Evolutionary conservation across 2,113 vertebrate species (phyloP).

Genomic region (Acrocephalus kingi): DNA sequence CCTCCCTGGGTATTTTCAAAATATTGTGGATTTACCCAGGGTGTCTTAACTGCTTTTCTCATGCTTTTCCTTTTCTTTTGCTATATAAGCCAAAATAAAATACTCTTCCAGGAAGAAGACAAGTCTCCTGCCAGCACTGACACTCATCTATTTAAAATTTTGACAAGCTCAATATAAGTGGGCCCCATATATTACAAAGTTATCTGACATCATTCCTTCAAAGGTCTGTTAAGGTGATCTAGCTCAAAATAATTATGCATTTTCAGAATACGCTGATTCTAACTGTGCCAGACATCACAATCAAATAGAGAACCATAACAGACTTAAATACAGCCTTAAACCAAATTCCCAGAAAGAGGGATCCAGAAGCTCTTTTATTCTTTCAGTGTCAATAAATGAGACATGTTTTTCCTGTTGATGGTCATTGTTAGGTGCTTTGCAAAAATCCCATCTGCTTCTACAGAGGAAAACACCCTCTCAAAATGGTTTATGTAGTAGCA

Average conservation of each 20-base stretch:
- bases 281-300: background rate
- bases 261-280: background rate
- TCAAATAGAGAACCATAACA: background rate
- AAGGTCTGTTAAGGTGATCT: background rate
- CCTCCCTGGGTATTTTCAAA: background rate
- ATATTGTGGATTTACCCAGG: background rate
- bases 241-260: background rate
- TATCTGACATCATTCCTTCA: background rate
- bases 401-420: background rate
- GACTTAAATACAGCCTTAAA: background rate
- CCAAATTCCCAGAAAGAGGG: background rate
- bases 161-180: conserved; percentile 29
- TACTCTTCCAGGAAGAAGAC: conserved; percentile 10
- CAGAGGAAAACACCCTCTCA: background rate
- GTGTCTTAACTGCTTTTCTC: background rate
- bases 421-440: background rate
- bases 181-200: conserved; percentile 13
- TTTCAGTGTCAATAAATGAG: background rate
- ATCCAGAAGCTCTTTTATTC: background rate
- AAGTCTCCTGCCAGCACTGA: background rate
- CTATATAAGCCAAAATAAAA: background rate
- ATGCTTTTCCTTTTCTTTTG: background rate
- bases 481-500: background rate
- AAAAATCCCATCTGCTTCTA: background rate
- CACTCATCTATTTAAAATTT: conserved; percentile 31